phyloP scores from a whole-genome alignment of 2,888 invertebrate genomes.

The Agrochola litura region DNA sequence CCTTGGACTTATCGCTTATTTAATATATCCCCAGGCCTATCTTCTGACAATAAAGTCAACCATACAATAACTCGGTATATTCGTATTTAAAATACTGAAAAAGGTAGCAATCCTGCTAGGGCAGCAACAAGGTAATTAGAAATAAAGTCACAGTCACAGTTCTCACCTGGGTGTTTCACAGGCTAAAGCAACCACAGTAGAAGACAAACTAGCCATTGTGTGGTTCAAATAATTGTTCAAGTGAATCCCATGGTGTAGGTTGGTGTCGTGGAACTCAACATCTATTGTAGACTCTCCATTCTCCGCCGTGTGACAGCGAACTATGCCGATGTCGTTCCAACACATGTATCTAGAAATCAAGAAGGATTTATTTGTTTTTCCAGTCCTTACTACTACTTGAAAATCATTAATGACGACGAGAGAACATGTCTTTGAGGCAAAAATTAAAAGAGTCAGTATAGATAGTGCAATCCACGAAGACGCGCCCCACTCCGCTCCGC shows the following conservation, averaged over 20 bases:
- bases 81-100: background rate
- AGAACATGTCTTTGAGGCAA: background rate
- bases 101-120: background rate
- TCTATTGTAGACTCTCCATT: slow-evolving; percentile 95
- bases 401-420: no score
- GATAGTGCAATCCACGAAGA: no score
- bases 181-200: slow-evolving; percentile 94
- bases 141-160: background rate
- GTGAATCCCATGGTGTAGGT: slow-evolving; percentile 97
- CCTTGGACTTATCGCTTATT: background rate
- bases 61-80: background rate
- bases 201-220: slow-evolving; percentile 96
- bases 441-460: background rate
- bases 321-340: slow-evolving; percentile 98
- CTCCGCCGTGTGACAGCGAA: slow-evolving; percentile 94
- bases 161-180: slow-evolving; percentile 92
- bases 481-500: no score
- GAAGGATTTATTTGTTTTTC: background rate
- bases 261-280: slow-evolving; percentile 98
- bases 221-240: slow-evolving; percentile 96
- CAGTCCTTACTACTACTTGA: background rate
- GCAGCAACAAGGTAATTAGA: background rate
- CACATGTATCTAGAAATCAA: slow-evolving; percentile 91
- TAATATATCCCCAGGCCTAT: background rate
- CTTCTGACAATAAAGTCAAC: background rate